These are phyloP conservation scores for Pteria penguin DNA, from an alignment of 2,888 invertebrate species.

Conservation along the genomic window DNA sequence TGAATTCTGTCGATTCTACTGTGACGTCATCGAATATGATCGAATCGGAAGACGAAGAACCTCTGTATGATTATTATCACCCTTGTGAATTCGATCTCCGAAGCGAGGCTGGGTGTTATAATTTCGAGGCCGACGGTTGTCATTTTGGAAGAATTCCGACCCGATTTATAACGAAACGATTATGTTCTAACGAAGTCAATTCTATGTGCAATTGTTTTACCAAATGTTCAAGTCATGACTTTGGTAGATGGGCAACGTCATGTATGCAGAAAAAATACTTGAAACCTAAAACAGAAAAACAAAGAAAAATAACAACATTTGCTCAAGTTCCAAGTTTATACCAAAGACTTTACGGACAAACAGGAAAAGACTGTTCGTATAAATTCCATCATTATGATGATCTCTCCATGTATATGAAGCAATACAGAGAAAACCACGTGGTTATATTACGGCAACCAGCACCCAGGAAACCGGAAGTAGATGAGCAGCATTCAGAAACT, in stretches of 20 bases:
- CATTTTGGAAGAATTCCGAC: not conserved
- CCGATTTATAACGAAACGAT: not conserved
- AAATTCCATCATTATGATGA: not conserved
- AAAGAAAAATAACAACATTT: not conserved
- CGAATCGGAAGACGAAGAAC: not conserved
- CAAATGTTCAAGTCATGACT: not conserved
- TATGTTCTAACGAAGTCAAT: not conserved
- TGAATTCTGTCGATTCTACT: not conserved
- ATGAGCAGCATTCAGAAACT: not conserved
- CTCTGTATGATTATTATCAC: not conserved
- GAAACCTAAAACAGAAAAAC: not conserved
- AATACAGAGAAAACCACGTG: not conserved
- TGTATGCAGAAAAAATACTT: not conserved
- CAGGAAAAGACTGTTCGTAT: not conserved
- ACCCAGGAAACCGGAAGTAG: not conserved
- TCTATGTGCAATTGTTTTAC: not conserved
- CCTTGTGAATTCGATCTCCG: not conserved
- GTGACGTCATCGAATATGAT: not conserved
- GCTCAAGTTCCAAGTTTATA: not conserved
- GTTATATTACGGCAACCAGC: not conserved
- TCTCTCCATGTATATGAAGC: not conserved
- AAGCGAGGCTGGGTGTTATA: not conserved
- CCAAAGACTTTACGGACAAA: not conserved
- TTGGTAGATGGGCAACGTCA: not conserved
- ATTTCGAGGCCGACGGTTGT: not conserved